Conservation (phyloP, 1,140 invertebrate genomes). For the Penaeus indicus region DNA sequence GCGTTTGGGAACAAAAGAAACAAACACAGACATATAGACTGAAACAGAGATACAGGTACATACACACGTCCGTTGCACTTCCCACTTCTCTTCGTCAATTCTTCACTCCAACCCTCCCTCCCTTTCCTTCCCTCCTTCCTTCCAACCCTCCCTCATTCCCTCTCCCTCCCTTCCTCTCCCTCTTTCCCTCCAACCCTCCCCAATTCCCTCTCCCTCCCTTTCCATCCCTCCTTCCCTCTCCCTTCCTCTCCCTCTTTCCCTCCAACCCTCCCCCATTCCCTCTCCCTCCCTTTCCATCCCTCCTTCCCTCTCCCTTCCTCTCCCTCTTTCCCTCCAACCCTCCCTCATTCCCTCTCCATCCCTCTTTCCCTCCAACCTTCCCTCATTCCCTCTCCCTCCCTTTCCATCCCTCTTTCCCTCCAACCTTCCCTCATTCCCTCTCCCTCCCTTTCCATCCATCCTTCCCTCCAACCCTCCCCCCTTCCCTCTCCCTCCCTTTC, state of each 20-base stretch:
- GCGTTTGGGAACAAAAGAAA: no score
- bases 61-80: not conserved
- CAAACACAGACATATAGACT: no score
- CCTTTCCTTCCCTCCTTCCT: not conserved
- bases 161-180: not conserved
- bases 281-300: not conserved
- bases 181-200: not conserved
- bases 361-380: no score
- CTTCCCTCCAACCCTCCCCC: not conserved
- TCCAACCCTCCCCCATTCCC: not conserved
- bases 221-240: not conserved
- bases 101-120: conserved; percentile 24
- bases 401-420: no score
- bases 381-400: no score
- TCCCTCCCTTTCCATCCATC: no score
- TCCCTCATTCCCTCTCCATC: no score
- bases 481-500: conserved; percentile 26
- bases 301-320: no score
- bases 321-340: no score
- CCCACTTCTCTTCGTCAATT: not conserved
- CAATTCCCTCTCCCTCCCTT: not conserved
- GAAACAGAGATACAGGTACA: not conserved
- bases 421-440: no score
- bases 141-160: not conserved
- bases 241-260: not conserved